A percentile compares a stretch with the other conserved stretches of the same genome.
phyloP scores from a whole-genome alignment of 1,140 invertebrate species.

The Daktulosphaira vitifoliae region DNA sequence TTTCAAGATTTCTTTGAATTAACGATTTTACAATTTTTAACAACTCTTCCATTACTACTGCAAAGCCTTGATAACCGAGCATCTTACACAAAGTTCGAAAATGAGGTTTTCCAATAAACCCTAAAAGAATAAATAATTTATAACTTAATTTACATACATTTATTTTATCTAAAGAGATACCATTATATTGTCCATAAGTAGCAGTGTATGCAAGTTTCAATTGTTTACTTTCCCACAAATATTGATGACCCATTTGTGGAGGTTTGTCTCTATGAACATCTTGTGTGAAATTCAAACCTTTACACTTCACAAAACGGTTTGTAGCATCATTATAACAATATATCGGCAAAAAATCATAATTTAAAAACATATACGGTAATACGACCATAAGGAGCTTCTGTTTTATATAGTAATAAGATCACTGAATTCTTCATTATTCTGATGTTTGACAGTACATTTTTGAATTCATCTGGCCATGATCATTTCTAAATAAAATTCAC shows the following conservation, averaged over 20 bases:
- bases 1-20: conserved; percentile 80
- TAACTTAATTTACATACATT: background rate
- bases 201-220: conserved; percentile 86
- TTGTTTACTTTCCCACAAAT: conserved; percentile 95
- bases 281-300: conserved; percentile 73
- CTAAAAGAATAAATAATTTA: conserved; percentile 42
- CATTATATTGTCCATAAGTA: conserved; percentile 83
- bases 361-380: conserved; percentile 95
- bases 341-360: conserved; percentile 95
- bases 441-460: conserved; percentile 82
- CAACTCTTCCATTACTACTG: conserved; percentile 95
- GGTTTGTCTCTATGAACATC: conserved; percentile 82
- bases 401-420: conserved; percentile 91
- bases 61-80: conserved; percentile 97
- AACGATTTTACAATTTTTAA: conserved; percentile 86
- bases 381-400: conserved; percentile 90
- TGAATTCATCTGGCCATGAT: conserved; percentile 98
- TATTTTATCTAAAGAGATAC: no score
- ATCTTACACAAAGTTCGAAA: conserved; percentile 87
- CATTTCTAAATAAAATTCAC: conserved; percentile 99
- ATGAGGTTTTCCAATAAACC: conserved; percentile 89
- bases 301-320: conserved; percentile 86
- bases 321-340: conserved; percentile 99
- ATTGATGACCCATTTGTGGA: conserved; percentile 84
- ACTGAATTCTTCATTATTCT: conserved; percentile 87